These are phyloP conservation scores for Cinara cedri DNA, from an alignment of 2,888 invertebrate genomes.

Conservation along the genomic window DNA sequence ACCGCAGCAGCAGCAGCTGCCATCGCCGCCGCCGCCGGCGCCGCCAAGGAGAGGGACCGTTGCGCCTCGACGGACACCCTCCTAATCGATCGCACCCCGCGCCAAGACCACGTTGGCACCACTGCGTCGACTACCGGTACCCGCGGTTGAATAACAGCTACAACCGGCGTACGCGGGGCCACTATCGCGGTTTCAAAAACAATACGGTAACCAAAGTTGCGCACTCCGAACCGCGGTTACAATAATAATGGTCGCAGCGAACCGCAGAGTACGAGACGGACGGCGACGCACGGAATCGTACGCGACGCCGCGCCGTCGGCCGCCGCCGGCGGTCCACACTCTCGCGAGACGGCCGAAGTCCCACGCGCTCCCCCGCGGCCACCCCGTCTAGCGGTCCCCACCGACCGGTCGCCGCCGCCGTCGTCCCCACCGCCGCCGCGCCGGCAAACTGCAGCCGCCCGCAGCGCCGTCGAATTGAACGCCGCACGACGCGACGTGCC, in stretches of 20 bases:
- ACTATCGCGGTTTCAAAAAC: no score
- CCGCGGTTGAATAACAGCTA: no score
- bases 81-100: constrained; percentile 32
- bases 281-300: not conserved
- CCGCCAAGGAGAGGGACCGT: no score
- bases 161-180: no score
- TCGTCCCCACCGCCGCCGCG: not conserved
- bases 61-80: constrained; percentile 28
- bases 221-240: not conserved
- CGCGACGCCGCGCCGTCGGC: no score
- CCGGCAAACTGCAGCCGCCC: not conserved
- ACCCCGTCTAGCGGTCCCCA: not conserved
- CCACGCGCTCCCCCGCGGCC: not conserved
- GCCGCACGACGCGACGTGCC: not conserved
- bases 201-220: no score
- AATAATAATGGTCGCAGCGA: not conserved
- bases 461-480: constrained; percentile 27
- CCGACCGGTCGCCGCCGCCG: not conserved
- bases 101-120: constrained; percentile 41
- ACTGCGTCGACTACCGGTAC: constrained; percentile 12
- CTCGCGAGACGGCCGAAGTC: not conserved
- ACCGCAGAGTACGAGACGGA: not conserved
- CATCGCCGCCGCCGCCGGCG: not conserved
- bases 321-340: no score
- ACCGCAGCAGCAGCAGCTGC: not conserved